Evolutionary conservation across 2,888 invertebrate species (phyloP).

Genomic region (Heliothis peltigera): DNA sequence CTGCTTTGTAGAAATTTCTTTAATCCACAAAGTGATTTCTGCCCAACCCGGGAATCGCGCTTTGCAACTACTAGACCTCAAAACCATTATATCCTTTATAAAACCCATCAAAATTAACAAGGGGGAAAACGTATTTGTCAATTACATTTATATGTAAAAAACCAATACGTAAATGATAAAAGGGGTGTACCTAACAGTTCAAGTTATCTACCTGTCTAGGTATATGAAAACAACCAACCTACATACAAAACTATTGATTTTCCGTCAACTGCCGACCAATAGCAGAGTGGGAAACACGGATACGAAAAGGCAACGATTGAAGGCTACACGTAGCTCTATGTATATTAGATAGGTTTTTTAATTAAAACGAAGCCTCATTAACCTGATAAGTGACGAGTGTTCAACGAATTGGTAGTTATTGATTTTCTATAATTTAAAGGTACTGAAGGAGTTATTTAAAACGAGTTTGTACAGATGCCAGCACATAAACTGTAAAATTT

Average conservation of each 20-base stretch:
- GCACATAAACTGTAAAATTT: no score
- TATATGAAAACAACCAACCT: constrained; percentile 49
- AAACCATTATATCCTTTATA: no score
- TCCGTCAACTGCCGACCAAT: constrained; percentile 62
- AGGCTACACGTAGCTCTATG: constrained; percentile 9
- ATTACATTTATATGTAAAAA: constrained; percentile 29
- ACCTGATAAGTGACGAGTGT: not conserved
- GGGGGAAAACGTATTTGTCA: constrained; percentile 33
- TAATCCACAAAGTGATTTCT: no score
- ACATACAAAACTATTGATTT: constrained; percentile 64
- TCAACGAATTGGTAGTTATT: no score
- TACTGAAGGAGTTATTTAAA: no score
- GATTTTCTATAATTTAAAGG: no score
- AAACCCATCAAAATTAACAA: not conserved
- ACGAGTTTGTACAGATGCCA: no score
- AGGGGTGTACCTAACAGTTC: constrained; percentile 28
- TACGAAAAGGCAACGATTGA: constrained; percentile 15
- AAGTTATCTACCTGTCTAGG: constrained; percentile 6
- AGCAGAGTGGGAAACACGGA: constrained; percentile 7
- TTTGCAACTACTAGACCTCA: no score
- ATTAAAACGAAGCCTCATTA: constrained; percentile 9
- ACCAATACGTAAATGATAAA: constrained; percentile 42
- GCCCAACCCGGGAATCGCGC: no score
- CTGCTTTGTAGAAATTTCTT: no score
- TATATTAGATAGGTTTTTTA: constrained; percentile 1